Conservation (phyloP, 2,113 vertebrate species). For the Nyctibius bracteatus region DNA sequence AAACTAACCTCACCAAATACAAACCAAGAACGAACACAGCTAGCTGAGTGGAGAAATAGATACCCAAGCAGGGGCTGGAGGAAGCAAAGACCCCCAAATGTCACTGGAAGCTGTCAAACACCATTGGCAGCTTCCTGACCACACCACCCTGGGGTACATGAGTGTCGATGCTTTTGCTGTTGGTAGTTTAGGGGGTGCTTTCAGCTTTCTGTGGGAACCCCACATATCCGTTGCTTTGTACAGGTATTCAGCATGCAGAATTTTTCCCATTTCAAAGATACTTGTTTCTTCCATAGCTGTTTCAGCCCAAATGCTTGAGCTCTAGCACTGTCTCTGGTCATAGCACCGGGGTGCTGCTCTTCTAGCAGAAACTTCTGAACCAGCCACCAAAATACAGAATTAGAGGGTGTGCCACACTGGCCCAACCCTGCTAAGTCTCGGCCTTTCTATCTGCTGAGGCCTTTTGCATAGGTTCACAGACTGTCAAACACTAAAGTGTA, state of each 20-base stretch:
- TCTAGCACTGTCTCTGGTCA: not conserved
- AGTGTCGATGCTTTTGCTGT: not conserved
- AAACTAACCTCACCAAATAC: not conserved
- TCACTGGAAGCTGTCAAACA: not conserved
- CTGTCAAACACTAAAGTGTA: not conserved
- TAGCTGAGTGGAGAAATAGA: not conserved
- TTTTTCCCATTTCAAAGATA: not conserved
- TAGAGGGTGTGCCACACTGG: no score
- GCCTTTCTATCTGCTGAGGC: not conserved
- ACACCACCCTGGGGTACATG: fast-evolving
- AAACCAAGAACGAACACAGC: not conserved
- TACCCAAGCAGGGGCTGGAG: not conserved
- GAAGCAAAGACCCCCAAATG: not conserved
- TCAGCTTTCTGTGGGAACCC: not conserved
- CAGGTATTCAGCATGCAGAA: not conserved
- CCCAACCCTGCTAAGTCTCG: not conserved
- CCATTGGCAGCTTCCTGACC: not conserved
- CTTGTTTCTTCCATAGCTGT: not conserved
- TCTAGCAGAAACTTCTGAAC: not conserved
- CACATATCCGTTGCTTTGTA: not conserved
- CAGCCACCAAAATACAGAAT: not conserved
- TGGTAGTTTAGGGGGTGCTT: not conserved
- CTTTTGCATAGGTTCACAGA: not conserved
- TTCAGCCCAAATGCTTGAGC: not conserved
- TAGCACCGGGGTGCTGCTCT: not conserved